Conservation (phyloP, 2,797 vertebrate genomes). For the Apogon talboti region DNA sequence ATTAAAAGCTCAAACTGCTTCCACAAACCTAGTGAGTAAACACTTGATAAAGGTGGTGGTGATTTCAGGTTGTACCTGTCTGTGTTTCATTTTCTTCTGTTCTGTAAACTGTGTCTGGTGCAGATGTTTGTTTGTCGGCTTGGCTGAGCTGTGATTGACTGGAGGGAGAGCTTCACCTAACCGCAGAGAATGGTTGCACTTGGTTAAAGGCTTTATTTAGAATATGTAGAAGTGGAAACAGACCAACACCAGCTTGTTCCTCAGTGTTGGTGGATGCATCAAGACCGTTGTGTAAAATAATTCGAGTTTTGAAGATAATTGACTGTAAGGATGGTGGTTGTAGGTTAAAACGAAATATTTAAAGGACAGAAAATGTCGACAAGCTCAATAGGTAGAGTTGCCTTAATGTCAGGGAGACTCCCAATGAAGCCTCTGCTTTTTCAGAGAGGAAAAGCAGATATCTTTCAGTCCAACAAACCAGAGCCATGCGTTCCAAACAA, state of each 20-base stretch:
- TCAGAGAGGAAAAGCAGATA: conserved; percentile 35
- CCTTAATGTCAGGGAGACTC: conserved; percentile 2
- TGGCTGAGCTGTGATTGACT: conserved; percentile 15
- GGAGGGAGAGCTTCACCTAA: conserved; percentile 26
- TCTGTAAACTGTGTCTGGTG: too few relatives aligned
- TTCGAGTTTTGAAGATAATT: not conserved
- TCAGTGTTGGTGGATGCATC: conserved; percentile 1
- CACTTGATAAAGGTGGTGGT: too few relatives aligned
- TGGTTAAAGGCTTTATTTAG: conserved; percentile 47
- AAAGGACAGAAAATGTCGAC: too few relatives aligned
- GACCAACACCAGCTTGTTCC: not conserved
- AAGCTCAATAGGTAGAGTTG: not conserved
- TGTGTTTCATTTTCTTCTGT: too few relatives aligned
- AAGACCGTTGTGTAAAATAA: not conserved
- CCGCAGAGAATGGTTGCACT: conserved; percentile 21
- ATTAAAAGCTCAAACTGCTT: too few relatives aligned
- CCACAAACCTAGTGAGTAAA: too few relatives aligned
- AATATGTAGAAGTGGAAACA: conserved; percentile 26
- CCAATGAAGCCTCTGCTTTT: conserved; percentile 37
- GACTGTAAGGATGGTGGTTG: too few relatives aligned
- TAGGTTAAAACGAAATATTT: too few relatives aligned
- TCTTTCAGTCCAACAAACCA: conserved; percentile 46
- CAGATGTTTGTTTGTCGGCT: conserved; percentile 1
- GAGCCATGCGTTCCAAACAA: conserved; percentile 44
- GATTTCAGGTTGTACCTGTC: too few relatives aligned